phyloP scores from a whole-genome alignment of 2,888 invertebrate species.

The Caradrina clavipalpis region DNA sequence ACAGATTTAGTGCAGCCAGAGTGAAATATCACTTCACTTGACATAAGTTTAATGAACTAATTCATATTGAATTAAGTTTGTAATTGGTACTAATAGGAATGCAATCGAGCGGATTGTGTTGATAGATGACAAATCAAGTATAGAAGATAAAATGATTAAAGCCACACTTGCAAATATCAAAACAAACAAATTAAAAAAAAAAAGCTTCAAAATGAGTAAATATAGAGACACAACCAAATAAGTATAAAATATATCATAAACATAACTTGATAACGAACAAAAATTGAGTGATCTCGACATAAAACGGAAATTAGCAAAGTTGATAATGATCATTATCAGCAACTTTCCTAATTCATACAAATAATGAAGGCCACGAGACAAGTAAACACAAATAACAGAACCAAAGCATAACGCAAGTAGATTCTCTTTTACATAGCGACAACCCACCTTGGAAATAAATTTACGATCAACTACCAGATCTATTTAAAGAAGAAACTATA shows the following conservation, averaged over 20 bases:
- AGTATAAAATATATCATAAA: no score
- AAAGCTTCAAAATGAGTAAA: no score
- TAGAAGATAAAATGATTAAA: not conserved
- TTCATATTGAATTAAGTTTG: slow-evolving; percentile 42
- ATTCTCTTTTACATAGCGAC: slow-evolving; percentile 10
- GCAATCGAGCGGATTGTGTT: slow-evolving; percentile 3
- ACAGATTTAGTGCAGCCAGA: slow-evolving; percentile 49
- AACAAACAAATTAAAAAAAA: not conserved
- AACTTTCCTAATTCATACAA: no score
- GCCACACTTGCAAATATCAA: not conserved
- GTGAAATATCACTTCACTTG: slow-evolving; percentile 43
- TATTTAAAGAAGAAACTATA: slow-evolving; percentile 49
- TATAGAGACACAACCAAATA: no score
- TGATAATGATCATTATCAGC: not conserved
- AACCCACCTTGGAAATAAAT: slow-evolving; percentile 27
- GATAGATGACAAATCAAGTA: slow-evolving; percentile 26
- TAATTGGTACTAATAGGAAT: slow-evolving; percentile 32
- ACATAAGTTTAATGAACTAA: slow-evolving; percentile 47
- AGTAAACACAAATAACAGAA: not conserved
- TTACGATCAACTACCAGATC: slow-evolving; percentile 25
- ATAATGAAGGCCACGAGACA: not conserved
- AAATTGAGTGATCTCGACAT: not conserved
- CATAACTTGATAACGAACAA: no score
- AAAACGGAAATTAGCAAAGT: not conserved
- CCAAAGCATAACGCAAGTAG: slow-evolving; percentile 7